Evolutionary conservation across 2,113 vertebrate genomes (phyloP).

Genomic region (Oplegnathus fasciatus): DNA sequence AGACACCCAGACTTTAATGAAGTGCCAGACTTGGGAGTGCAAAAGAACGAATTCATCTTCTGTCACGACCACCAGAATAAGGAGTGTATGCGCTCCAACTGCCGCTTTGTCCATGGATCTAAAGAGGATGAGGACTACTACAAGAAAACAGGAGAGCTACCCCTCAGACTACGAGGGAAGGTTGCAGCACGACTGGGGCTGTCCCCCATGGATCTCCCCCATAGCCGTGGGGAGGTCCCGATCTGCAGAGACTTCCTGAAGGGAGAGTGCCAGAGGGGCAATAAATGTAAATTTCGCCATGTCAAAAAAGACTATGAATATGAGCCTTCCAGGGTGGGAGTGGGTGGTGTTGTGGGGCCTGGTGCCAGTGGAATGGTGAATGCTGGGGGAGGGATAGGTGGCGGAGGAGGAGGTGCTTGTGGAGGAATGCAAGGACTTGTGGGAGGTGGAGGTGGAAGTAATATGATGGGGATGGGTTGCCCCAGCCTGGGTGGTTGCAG

Average conservation of each 20-base stretch:
- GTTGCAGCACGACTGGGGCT: constrained; percentile 93
- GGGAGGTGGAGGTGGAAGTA: constrained; percentile 75
- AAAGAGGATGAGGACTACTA: constrained; percentile 98
- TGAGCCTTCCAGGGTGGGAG: constrained; percentile 81
- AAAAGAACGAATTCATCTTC: constrained; percentile 98
- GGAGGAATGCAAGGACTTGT: constrained; percentile 83
- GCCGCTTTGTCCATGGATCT: constrained; percentile 96
- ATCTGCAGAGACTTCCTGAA: constrained; percentile 97
- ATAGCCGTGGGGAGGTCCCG: constrained; percentile 94
- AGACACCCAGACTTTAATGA: constrained; percentile 94
- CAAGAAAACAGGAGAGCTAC: constrained; percentile 95
- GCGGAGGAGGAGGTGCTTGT: constrained; percentile 67
- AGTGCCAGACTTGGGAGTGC: constrained; percentile 94
- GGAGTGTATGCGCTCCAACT: constrained; percentile 94
- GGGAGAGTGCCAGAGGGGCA: constrained; percentile 94
- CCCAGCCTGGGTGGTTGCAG: constrained; percentile 83
- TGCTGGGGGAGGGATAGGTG: constrained; percentile 70
- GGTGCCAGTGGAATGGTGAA: constrained; percentile 80
- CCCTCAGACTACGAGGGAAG: constrained; percentile 91
- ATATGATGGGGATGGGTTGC: constrained; percentile 82
- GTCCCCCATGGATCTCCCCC: constrained; percentile 92
- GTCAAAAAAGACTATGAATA: constrained; percentile 94
- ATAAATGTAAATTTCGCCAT: constrained; percentile 97
- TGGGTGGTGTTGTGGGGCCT: constrained; percentile 77
- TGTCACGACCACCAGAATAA: constrained; percentile 99